Percentiles rank a stretch among this genome's conserved stretches.
phyloP scores from a whole-genome alignment of 30 jellyfish, hydroid and myxozoan genomes.

The Pseudorhiza aurosa region DNA sequence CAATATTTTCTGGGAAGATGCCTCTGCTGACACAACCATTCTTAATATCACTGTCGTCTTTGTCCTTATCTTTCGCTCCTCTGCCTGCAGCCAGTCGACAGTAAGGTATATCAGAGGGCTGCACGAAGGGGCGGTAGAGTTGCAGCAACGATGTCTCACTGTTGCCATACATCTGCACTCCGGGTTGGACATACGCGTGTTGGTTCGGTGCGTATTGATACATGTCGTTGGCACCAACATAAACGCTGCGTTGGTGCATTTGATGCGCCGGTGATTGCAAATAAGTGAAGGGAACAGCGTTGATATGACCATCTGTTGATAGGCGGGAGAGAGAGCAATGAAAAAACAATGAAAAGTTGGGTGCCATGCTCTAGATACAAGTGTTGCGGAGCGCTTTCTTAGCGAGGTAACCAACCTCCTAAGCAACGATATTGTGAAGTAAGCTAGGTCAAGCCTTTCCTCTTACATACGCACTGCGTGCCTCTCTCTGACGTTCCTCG shows the following conservation, averaged over 20 bases:
- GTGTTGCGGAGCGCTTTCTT: too few relatives aligned
- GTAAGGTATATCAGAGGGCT: background rate
- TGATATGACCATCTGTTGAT: slow-evolving; percentile 24
- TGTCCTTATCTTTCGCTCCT: slow-evolving; percentile 60
- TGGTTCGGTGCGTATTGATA: slow-evolving; percentile 26
- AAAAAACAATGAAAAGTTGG: too few relatives aligned
- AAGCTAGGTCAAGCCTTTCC: too few relatives aligned
- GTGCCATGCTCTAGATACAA: too few relatives aligned
- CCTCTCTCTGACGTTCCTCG: too few relatives aligned
- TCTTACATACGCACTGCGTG: too few relatives aligned
- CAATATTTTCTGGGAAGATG: slow-evolving; percentile 46
- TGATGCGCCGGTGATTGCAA: slow-evolving; percentile 43
- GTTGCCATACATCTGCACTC: slow-evolving; percentile 7
- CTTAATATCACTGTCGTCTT: slow-evolving; percentile 33
- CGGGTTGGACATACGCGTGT: slow-evolving; percentile 29
- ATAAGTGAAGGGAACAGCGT: slow-evolving; percentile 25
- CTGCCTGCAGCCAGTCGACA: slow-evolving; percentile 40
- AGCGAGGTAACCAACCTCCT: too few relatives aligned
- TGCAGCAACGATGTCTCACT: slow-evolving; percentile 19
- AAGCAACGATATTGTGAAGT: too few relatives aligned
- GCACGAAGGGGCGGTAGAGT: slow-evolving; percentile 33
- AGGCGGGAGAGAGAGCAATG: too few relatives aligned
- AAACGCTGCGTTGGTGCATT: slow-evolving; percentile 8
- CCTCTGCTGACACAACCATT: slow-evolving; percentile 36
- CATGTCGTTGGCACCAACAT: slow-evolving; percentile 7